These are phyloP conservation scores for Rhinophrynus dorsalis DNA, from an alignment of 2,797 vertebrate species.

Conservation along the genomic window DNA sequence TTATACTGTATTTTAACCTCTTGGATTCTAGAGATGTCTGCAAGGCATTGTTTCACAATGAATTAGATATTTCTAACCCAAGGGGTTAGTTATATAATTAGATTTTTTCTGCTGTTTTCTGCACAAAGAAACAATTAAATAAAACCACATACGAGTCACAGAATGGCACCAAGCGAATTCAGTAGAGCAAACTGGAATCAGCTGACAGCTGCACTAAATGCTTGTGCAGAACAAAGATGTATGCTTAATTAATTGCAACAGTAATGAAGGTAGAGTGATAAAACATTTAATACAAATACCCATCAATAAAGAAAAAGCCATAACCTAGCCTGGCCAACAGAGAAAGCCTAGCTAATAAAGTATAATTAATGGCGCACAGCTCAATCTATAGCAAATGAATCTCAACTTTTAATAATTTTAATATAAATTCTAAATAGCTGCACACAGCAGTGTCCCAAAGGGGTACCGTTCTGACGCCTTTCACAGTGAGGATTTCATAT, in stretches of 20 bases:
- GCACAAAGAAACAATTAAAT: no score
- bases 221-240: background rate
- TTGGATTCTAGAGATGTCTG: no score
- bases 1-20: no score
- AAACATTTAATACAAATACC: slow-evolving; percentile 7
- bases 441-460: background rate
- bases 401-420: background rate
- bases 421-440: background rate
- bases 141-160: no score
- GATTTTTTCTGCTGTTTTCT: no score
- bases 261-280: slow-evolving; percentile 9
- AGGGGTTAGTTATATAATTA: no score
- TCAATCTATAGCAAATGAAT: background rate
- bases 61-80: no score
- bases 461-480: no score
- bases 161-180: no score
- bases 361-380: slow-evolving; percentile 7
- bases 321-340: background rate
- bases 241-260: slow-evolving; percentile 1
- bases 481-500: no score
- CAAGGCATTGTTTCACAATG: no score
- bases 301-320: background rate
- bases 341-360: background rate
- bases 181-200: no score
- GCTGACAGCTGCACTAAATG: background rate